Evolutionary conservation across 2,113 vertebrate genomes (phyloP).

Genomic region (Loxodonta africana): DNA sequence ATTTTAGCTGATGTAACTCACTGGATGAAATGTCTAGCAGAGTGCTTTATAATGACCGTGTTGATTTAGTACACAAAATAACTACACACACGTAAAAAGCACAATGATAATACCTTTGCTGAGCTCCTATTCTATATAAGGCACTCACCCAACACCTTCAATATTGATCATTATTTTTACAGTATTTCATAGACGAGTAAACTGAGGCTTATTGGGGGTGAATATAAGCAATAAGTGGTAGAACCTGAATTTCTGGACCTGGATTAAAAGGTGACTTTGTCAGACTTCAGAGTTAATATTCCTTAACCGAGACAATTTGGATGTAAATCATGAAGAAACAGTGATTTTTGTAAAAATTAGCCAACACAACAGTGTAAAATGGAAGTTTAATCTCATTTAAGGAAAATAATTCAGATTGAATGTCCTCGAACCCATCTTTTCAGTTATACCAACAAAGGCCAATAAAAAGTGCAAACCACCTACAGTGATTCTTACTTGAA

Average conservation of each 20-base stretch:
- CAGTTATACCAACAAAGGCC: slow-evolving; percentile 3
- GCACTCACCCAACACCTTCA: background rate
- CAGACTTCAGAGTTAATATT: background rate
- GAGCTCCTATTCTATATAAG: background rate
- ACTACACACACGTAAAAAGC: background rate
- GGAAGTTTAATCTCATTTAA: background rate
- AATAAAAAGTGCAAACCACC: background rate
- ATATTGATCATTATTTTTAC: background rate
- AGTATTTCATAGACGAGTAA: background rate
- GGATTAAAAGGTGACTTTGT: background rate
- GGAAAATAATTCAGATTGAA: slow-evolving; percentile 17
- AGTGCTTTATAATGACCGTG: slow-evolving; percentile 1
- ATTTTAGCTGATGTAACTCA: background rate
- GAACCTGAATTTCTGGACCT: background rate
- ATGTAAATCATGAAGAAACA: background rate
- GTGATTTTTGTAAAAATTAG: background rate
- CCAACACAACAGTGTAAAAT: background rate
- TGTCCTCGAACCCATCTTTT: slow-evolving; percentile 34
- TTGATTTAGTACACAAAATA: background rate
- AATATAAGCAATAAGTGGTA: background rate
- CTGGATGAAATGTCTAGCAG: background rate
- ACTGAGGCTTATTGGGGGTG: background rate
- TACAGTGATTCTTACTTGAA: background rate
- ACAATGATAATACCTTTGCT: background rate
- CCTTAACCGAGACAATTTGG: background rate